A percentile compares a stretch with the other conserved stretches of the same genome.
phyloP scores from a whole-genome alignment of 2,797 vertebrate species.

The Hippopotamyrus pictus region DNA sequence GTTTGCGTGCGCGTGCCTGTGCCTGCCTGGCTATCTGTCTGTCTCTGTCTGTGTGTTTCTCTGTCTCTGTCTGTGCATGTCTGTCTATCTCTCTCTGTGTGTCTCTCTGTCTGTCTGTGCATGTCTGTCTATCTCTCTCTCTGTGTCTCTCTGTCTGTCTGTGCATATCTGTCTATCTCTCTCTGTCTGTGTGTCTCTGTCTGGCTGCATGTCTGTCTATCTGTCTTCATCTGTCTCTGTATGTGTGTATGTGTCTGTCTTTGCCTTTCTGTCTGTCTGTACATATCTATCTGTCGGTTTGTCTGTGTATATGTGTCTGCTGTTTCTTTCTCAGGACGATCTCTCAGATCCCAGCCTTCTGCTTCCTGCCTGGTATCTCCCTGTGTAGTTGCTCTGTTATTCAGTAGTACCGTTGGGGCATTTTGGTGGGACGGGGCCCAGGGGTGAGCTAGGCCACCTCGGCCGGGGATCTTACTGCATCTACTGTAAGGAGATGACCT shows the following conservation, averaged over 20 bases:
- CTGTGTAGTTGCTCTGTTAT: not conserved
- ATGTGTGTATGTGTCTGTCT: not conserved
- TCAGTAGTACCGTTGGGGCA: not conserved
- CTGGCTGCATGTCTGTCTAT: not conserved
- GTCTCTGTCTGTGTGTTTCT: not conserved
- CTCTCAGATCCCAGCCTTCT: not conserved
- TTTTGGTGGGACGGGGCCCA: not conserved
- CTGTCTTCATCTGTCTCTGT: not conserved
- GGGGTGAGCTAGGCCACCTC: not conserved
- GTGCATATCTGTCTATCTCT: not conserved
- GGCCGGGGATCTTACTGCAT: not conserved
- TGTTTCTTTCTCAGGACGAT: not conserved
- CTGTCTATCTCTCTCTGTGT: not conserved
- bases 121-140: not conserved
- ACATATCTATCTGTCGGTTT: not conserved
- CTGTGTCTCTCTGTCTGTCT: not conserved
- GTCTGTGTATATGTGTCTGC: not conserved
- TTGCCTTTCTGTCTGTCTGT: not conserved
- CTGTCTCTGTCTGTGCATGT: not conserved
- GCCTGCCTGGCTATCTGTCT: not conserved
- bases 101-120: not conserved
- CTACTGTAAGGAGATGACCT: not conserved
- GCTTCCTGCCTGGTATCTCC: not conserved
- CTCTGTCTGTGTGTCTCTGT: not conserved
- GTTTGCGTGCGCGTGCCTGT: not conserved